These are phyloP conservation scores for Danio kyathit DNA, from an alignment of 2,797 vertebrate genomes.

Conservation along the genomic window DNA sequence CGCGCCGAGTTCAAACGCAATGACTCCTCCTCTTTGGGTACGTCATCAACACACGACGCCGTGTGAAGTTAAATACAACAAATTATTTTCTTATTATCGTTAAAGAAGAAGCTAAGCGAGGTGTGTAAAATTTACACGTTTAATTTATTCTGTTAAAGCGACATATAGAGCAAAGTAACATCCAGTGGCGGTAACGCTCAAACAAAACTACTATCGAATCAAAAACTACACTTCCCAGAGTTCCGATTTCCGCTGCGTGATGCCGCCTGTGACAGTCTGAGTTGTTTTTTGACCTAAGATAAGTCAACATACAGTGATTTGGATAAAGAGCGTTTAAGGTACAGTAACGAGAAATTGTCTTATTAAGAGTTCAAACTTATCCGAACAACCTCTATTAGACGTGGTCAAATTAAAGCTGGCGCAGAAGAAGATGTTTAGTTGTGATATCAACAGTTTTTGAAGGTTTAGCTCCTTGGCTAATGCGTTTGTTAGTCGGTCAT, in stretches of 20 bases:
- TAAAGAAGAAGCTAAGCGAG: neutral
- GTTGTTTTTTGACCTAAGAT: slow-evolving; percentile 43
- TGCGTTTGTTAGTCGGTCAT: neutral
- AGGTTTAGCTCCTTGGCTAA: slow-evolving; percentile 17
- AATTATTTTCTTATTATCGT: neutral
- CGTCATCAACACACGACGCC: slow-evolving; percentile 47
- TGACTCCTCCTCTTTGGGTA: neutral
- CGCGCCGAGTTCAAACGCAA: slow-evolving; percentile 65
- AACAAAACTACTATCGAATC: neutral
- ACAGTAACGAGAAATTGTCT: neutral
- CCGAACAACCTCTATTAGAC: neutral
- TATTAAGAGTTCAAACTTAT: neutral
- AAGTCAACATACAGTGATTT: slow-evolving; percentile 11
- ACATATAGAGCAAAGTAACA: neutral
- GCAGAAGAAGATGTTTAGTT: neutral
- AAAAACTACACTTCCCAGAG: slow-evolving; percentile 33
- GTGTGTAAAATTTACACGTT: neutral
- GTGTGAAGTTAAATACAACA: no score
- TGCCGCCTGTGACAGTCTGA: slow-evolving; percentile 48
- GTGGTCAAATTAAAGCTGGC: neutral
- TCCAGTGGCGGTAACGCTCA: no score
- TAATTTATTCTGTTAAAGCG: neutral
- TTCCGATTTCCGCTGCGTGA: neutral
- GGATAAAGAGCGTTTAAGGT: slow-evolving; percentile 18
- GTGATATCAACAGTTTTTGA: slow-evolving; percentile 13